Percentiles rank a stretch among this genome's conserved stretches.
Evolutionary conservation across 2,797 vertebrate genomes (phyloP).

Genomic region (Crossoptilon crossoptilon): DNA sequence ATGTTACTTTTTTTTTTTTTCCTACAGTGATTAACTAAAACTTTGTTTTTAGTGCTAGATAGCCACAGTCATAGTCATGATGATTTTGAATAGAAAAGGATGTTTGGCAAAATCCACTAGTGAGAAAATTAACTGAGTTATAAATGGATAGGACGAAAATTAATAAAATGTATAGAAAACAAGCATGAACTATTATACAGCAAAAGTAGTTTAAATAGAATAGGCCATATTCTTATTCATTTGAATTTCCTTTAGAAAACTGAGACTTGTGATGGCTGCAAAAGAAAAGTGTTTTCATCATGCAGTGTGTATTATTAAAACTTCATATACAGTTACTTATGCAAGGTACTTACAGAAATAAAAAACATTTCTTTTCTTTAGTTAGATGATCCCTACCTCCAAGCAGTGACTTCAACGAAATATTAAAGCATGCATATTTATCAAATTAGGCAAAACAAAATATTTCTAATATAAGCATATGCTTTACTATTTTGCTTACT

Average conservation of each 20-base stretch:
- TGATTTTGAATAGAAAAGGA: neutral
- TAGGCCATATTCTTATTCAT: neutral
- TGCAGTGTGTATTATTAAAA: neutral
- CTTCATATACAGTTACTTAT: neutral
- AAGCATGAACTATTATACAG: neutral
- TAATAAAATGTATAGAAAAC: conserved; percentile 15
- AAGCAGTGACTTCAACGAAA: neutral
- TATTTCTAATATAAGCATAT: neutral
- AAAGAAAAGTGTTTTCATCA: neutral
- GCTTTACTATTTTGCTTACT: neutral
- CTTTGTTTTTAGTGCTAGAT: conserved; percentile 24
- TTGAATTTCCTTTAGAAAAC: conserved; percentile 19
- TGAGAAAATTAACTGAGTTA: conserved; percentile 41
- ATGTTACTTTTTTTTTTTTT: conserved; percentile 3
- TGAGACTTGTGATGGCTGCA: neutral
- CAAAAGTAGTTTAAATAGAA: conserved; percentile 19
- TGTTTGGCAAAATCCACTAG: neutral
- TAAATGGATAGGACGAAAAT: conserved; percentile 42
- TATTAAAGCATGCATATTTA: neutral
- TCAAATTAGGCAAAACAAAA: neutral
- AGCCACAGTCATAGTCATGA: neutral
- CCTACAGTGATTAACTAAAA: conserved; percentile 32
- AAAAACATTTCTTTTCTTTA: neutral
- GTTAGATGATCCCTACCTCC: neutral
- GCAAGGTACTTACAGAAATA: neutral